Evolutionary conservation across 2,888 invertebrate species (phyloP).

Genomic region (Prenolepis imparis): DNA sequence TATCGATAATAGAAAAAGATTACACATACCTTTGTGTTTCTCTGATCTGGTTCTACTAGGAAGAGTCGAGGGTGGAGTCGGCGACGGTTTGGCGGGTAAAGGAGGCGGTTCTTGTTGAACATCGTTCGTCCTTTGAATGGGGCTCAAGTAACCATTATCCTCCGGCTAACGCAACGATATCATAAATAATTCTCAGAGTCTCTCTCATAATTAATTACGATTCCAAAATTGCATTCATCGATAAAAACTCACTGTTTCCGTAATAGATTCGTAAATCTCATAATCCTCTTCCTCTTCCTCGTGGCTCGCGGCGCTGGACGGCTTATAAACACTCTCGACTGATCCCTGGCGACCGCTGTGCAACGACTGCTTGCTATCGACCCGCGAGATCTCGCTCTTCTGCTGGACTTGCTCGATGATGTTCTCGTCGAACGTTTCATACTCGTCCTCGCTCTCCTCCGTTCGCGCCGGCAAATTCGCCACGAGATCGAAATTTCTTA

Average conservation of each 20-base stretch:
- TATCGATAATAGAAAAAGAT: neutral
- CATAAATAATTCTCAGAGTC: constrained; percentile 17
- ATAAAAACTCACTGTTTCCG: constrained; percentile 78
- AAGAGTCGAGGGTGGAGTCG: constrained; percentile 57
- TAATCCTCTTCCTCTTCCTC: constrained; percentile 80
- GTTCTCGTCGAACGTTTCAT: constrained; percentile 81
- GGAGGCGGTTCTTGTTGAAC: constrained; percentile 71
- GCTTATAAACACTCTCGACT: constrained; percentile 80
- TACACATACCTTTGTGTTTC: constrained; percentile 60
- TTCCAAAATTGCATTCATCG: neutral
- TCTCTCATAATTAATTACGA: neutral
- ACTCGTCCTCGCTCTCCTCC: constrained; percentile 83
- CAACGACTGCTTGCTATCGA: constrained; percentile 80
- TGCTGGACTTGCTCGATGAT: constrained; percentile 78
- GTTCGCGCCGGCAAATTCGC: constrained; percentile 81
- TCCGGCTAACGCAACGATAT: constrained; percentile 75
- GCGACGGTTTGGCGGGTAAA: constrained; percentile 77
- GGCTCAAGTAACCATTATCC: constrained; percentile 73
- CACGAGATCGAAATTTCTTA: constrained; percentile 81
- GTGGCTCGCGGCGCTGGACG: constrained; percentile 76
- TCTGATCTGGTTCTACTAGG: constrained; percentile 19
- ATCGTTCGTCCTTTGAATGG: constrained; percentile 61
- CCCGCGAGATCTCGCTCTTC: constrained; percentile 69
- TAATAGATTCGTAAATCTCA: constrained; percentile 83
- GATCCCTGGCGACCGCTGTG: constrained; percentile 78